These are phyloP conservation scores for Coelinius sp. DNA, from an alignment of 2,888 invertebrate species.

Conservation along the genomic window DNA sequence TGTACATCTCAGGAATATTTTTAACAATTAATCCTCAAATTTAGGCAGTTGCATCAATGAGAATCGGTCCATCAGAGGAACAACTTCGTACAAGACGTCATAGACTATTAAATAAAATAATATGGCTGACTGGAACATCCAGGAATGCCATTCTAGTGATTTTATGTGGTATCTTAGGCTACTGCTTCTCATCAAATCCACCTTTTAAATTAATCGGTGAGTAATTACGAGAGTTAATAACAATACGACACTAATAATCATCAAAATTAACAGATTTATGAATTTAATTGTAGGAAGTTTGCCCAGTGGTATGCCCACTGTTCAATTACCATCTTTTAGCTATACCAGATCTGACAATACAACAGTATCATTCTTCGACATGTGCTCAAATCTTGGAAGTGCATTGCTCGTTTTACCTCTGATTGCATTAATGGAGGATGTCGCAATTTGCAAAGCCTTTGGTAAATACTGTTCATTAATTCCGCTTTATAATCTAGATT, in stretches of 20 bases:
- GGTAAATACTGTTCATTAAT: slow-evolving; percentile 73
- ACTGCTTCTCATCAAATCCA: slow-evolving; percentile 74
- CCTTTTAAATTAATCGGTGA: slow-evolving; percentile 82
- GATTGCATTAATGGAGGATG: slow-evolving; percentile 89
- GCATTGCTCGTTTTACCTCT: slow-evolving; percentile 90
- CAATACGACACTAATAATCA: neutral
- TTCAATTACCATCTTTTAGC: slow-evolving; percentile 79
- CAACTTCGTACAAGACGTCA: slow-evolving; percentile 74
- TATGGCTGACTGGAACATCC: slow-evolving; percentile 86
- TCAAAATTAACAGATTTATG: slow-evolving; percentile 1
- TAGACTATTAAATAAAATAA: slow-evolving; percentile 76
- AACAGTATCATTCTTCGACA: slow-evolving; percentile 77
- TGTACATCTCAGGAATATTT: neutral
- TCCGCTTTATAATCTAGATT: neutral
- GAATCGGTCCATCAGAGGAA: slow-evolving; percentile 75
- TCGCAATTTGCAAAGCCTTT: slow-evolving; percentile 95
- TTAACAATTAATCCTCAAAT: no score
- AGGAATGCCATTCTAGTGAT: slow-evolving; percentile 90
- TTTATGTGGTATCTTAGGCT: slow-evolving; percentile 80
- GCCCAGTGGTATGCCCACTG: slow-evolving; percentile 81
- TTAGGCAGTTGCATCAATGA: slow-evolving; percentile 78
- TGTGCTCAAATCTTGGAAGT: slow-evolving; percentile 85
- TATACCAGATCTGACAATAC: slow-evolving; percentile 76
- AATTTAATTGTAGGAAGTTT: slow-evolving; percentile 74
- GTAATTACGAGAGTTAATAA: slow-evolving; percentile 44